phyloP scores from a whole-genome alignment of 2,113 vertebrate genomes.

The Labrus mixtus region DNA sequence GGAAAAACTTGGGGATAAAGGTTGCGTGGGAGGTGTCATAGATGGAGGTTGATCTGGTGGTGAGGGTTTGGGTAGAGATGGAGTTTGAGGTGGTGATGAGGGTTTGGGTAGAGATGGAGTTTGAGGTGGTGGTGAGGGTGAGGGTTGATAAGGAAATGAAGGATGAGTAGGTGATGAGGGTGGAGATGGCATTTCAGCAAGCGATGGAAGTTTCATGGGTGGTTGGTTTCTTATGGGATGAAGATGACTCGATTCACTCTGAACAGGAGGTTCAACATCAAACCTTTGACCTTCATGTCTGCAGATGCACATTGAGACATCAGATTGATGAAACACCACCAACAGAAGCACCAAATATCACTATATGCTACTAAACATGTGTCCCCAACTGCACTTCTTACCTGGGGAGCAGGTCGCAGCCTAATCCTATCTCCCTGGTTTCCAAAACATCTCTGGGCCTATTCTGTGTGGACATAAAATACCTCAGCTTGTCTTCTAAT shows the following conservation, averaged over 20 bases:
- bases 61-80: slow-evolving; percentile 6
- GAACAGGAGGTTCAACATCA: slow-evolving; percentile 54
- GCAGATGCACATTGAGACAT: slow-evolving; percentile 63
- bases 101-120: not conserved
- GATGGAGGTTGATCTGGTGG: slow-evolving; percentile 1
- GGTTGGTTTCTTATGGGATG: slow-evolving; percentile 31
- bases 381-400: slow-evolving; percentile 71
- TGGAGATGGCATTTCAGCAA: not conserved
- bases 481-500: slow-evolving; percentile 95
- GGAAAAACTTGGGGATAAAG: not conserved
- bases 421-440: slow-evolving; percentile 90
- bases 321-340: slow-evolving; percentile 45
- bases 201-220: slow-evolving; percentile 18
- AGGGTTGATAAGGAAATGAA: not conserved
- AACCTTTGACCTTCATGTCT: slow-evolving; percentile 60
- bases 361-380: not conserved
- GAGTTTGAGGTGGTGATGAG: not conserved
- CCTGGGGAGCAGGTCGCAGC: slow-evolving; percentile 90
- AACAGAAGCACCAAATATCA: slow-evolving; percentile 14
- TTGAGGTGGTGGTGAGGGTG: not conserved
- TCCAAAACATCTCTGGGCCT: slow-evolving; percentile 70
- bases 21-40: not conserved
- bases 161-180: not conserved
- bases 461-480: slow-evolving; percentile 90
- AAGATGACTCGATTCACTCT: slow-evolving; percentile 39